Percentiles rank a stretch among this genome's conserved stretches.
Conservation (phyloP, 1,140 invertebrate genomes). For the Brachionus sp. region DNA sequence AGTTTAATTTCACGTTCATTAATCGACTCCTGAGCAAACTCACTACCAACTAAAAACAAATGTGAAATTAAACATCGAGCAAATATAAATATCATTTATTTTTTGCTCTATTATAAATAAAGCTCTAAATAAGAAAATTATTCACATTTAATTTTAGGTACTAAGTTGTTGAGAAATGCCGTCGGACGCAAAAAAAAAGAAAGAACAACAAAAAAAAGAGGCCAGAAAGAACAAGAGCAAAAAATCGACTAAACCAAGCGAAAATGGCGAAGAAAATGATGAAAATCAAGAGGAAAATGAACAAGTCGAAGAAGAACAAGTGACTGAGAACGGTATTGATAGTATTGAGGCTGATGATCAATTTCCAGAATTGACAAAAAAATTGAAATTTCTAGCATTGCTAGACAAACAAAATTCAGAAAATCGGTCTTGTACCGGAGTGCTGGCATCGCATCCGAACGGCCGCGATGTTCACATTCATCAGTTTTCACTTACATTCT, state of each 20-base stretch:
- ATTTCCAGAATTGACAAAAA: constrained; percentile 1
- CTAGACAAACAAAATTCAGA: constrained; percentile 41
- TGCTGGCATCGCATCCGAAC: constrained; percentile 85
- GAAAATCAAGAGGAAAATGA: not conserved
- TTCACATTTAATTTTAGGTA: not conserved
- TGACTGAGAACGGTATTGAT: too few species aligned
- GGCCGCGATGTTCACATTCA: constrained; percentile 94
- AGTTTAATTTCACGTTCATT: not conserved
- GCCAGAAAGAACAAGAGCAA: constrained; percentile 20
- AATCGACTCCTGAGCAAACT: not conserved
- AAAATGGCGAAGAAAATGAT: not conserved
- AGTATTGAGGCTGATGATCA: not conserved
- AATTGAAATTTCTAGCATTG: not conserved
- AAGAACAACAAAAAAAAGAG: constrained; percentile 44
- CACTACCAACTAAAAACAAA: not conserved
- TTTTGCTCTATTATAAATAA: constrained; percentile 7
- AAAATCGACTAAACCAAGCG: not conserved
- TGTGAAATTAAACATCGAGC: not conserved
- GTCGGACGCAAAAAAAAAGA: constrained; percentile 43
- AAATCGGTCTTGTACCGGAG: constrained; percentile 63
- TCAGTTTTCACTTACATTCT: constrained; percentile 95
- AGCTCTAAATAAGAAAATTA: not conserved
- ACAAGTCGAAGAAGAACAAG: not conserved
- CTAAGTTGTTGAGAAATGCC: constrained; percentile 18
- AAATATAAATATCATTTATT: not conserved